These are phyloP conservation scores for Andricus curvator DNA, from an alignment of 2,888 invertebrate species.

Conservation along the genomic window DNA sequence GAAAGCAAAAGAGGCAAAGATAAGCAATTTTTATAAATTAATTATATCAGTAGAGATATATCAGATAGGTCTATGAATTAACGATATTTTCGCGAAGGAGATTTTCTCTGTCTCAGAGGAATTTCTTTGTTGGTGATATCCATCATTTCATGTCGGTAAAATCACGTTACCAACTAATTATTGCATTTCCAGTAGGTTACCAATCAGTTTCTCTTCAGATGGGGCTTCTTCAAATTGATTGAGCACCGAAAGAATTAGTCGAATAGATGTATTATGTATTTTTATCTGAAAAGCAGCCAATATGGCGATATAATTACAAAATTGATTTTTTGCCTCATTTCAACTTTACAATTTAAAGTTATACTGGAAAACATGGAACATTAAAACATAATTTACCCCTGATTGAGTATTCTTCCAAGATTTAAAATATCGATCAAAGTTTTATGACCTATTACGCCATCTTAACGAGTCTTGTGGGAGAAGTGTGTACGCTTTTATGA, in stretches of 20 bases:
- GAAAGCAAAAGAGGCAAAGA: no score
- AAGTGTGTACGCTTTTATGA: background rate
- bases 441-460: background rate
- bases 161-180: conserved; percentile 51
- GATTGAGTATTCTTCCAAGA: background rate
- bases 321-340: no score
- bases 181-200: conserved; percentile 45
- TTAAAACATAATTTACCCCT: no score
- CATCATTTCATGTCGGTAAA: conserved; percentile 46
- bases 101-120: no score
- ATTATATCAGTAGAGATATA: background rate
- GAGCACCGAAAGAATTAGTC: conserved; percentile 12
- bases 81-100: no score
- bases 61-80: no score
- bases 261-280: background rate
- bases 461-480: background rate
- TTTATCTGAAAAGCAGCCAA: background rate
- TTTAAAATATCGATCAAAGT: background rate
- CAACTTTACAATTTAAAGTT: no score
- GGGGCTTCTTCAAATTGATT: conserved; percentile 22
- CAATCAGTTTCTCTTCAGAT: conserved; percentile 41
- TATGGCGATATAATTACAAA: background rate
- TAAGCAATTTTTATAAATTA: background rate
- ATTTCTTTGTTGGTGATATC: conserved; percentile 36
- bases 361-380: no score